These are phyloP conservation scores for Agapetus fuscipes DNA, from an alignment of 2,888 invertebrate genomes.

Conservation along the genomic window DNA sequence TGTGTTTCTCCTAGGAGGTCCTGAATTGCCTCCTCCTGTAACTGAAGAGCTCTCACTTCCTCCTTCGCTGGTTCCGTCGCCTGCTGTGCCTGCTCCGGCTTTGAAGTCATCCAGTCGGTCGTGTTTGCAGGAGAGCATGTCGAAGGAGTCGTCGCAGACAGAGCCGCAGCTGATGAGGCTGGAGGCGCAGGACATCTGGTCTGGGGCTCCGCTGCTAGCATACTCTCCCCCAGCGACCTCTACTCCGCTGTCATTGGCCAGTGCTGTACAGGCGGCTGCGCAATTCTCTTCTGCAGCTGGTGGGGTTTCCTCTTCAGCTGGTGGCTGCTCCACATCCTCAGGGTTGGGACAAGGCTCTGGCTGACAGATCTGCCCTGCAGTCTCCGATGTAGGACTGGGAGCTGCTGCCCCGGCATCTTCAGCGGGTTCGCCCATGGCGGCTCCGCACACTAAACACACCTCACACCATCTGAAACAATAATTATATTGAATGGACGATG, in stretches of 20 bases:
- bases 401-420: neutral
- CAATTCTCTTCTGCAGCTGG: neutral
- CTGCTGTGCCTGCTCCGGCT: slow-evolving; percentile 23
- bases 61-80: slow-evolving; percentile 53
- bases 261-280: slow-evolving; percentile 29
- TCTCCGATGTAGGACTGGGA: neutral
- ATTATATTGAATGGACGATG: too few species aligned
- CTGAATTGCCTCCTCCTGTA: slow-evolving; percentile 36
- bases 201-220: slow-evolving; percentile 53
- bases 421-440: neutral
- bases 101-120: slow-evolving; percentile 28
- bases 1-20: slow-evolving; percentile 36
- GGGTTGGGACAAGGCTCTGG: neutral
- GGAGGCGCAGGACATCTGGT: slow-evolving; percentile 65
- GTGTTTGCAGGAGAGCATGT: slow-evolving; percentile 29
- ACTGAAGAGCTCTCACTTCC: slow-evolving; percentile 74
- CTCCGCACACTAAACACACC: neutral
- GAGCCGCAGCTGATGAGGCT: slow-evolving; percentile 71
- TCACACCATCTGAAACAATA: neutral
- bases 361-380: too few species aligned
- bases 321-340: neutral
- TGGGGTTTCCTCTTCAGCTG: neutral
- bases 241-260: slow-evolving; percentile 75
- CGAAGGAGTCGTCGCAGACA: slow-evolving; percentile 51
- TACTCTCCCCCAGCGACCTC: slow-evolving; percentile 61